Percentiles rank a stretch among this genome's conserved stretches.
Evolutionary conservation across 2,888 invertebrate species (phyloP).

Genomic region (Anagyrus pseudococci): DNA sequence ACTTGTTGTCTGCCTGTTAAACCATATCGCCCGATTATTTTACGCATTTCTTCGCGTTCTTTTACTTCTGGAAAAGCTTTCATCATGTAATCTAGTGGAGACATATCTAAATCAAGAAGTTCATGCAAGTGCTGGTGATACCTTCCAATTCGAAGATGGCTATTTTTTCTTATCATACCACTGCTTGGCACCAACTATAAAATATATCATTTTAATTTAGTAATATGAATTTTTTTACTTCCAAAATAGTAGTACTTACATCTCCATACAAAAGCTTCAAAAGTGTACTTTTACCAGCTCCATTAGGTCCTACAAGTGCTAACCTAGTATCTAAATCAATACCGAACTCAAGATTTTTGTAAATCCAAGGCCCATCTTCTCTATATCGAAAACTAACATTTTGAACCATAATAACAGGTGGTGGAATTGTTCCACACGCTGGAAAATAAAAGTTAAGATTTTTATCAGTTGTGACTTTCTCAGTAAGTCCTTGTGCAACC

Average conservation of each 20-base stretch:
- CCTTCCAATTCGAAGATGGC: constrained; percentile 94
- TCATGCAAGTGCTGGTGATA: constrained; percentile 99
- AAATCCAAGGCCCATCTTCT: constrained; percentile 88
- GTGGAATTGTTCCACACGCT: constrained; percentile 93
- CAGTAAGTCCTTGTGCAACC: constrained; percentile 97
- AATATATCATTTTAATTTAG: no score
- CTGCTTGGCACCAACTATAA: constrained; percentile 85
- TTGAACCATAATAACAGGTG: constrained; percentile 98
- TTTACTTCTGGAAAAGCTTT: constrained; percentile 94
- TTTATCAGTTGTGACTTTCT: constrained; percentile 92
- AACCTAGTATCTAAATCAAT: constrained; percentile 96
- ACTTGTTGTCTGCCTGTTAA: constrained; percentile 96
- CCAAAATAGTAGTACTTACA: constrained; percentile 64
- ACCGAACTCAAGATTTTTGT: constrained; percentile 97
- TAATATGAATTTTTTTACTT: constrained; percentile 5
- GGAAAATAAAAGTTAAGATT: constrained; percentile 93
- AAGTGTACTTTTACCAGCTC: constrained; percentile 98
- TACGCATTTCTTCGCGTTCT: constrained; percentile 98
- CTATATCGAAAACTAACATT: constrained; percentile 96
- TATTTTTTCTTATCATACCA: constrained; percentile 98
- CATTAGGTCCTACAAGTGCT: constrained; percentile 97
- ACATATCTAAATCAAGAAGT: constrained; percentile 89
- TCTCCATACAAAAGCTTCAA: constrained; percentile 95
- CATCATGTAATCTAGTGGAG: constrained; percentile 99
- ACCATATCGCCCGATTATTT: constrained; percentile 98